Conservation (phyloP, 2,797 vertebrate species). For the Euthynnus affinis region DNA sequence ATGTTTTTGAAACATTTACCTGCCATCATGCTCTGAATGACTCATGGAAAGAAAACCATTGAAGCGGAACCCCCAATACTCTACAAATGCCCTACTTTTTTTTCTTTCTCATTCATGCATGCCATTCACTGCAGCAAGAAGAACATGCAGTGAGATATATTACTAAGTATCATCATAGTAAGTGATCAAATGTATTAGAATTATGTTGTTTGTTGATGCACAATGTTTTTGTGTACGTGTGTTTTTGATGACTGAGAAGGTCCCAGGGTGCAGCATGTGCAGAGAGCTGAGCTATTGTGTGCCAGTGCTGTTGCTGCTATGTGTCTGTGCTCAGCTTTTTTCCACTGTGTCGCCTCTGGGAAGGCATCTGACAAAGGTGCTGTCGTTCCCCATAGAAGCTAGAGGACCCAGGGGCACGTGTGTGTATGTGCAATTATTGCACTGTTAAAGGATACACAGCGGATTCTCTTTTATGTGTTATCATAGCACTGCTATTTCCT, state of each 20-base stretch:
- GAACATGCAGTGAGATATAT: constrained; percentile 1
- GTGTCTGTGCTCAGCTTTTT: constrained; percentile 65
- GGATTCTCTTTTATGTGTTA: constrained; percentile 9
- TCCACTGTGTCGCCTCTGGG: constrained; percentile 77
- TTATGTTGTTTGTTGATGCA: constrained; percentile 36
- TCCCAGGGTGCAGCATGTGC: constrained; percentile 24
- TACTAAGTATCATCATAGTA: not conserved
- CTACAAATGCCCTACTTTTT: constrained; percentile 57
- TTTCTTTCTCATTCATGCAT: constrained; percentile 49
- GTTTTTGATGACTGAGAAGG: constrained; percentile 65
- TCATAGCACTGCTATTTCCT: not conserved
- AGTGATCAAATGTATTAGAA: constrained; percentile 14
- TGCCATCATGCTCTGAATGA: constrained; percentile 58
- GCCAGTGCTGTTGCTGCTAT: constrained; percentile 19
- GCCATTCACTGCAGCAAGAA: constrained; percentile 35
- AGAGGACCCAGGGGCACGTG: constrained; percentile 29
- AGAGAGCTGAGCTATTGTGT: constrained; percentile 27
- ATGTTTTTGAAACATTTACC: constrained; percentile 42
- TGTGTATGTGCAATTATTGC: constrained; percentile 56
- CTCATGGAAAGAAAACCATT: constrained; percentile 69
- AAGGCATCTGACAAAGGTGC: constrained; percentile 61
- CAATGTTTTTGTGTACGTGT: constrained; percentile 50
- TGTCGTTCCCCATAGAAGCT: constrained; percentile 45
- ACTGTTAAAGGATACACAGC: constrained; percentile 8
- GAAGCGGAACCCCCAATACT: constrained; percentile 68